Conservation (phyloP, 2,797 vertebrate genomes). For the Cephalopachus bancanus region DNA sequence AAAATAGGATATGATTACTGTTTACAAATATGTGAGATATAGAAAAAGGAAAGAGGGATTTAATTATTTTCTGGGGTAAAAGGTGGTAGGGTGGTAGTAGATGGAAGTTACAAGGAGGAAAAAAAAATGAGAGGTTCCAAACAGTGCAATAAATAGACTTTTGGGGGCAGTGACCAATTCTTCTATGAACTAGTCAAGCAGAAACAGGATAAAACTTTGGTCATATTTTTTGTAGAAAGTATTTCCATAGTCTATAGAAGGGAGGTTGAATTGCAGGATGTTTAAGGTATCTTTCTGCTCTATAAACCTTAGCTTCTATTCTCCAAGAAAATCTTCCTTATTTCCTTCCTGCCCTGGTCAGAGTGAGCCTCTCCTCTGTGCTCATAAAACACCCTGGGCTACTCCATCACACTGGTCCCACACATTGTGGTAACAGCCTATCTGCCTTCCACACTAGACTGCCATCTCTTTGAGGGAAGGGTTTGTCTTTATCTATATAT, state of each 20-base stretch:
- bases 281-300: background rate
- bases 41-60: background rate
- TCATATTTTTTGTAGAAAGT: background rate
- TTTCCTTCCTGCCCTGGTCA: background rate
- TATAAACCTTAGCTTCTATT: conserved; percentile 35
- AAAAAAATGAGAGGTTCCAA: background rate
- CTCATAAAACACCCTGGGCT: background rate
- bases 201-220: conserved; percentile 42
- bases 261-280: background rate
- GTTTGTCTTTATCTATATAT: background rate
- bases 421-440: background rate
- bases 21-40: background rate
- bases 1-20: background rate
- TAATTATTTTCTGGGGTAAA: conserved; percentile 10
- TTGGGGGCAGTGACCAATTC: background rate
- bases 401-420: background rate
- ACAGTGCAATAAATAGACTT: background rate
- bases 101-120: background rate
- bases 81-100: background rate
- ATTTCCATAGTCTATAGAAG: conserved; percentile 14
- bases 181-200: background rate
- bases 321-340: background rate
- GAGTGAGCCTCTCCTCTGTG: background rate
- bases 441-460: background rate
- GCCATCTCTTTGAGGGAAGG: background rate